Evolutionary conservation across 1,140 invertebrate genomes (phyloP).

Genomic region (Orussus abietinus): DNA sequence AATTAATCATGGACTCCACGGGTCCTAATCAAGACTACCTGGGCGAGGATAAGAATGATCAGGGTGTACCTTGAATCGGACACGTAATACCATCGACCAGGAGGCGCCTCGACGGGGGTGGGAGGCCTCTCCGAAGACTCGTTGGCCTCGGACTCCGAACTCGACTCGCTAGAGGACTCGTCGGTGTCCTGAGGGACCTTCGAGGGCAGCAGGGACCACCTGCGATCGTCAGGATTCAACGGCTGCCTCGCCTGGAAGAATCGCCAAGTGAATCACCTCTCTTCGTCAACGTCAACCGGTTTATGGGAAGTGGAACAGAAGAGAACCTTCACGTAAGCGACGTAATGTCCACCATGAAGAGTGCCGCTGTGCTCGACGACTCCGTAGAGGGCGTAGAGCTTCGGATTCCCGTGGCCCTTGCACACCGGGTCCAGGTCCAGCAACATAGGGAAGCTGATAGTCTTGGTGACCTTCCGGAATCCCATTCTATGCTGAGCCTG

Average conservation of each 20-base stretch:
- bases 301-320: too few relatives aligned
- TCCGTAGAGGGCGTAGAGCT: conserved; percentile 87
- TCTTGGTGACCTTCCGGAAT: conserved; percentile 76
- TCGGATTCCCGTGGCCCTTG: conserved; percentile 67
- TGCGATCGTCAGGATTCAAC: conserved; percentile 57
- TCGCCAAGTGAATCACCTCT: too few relatives aligned
- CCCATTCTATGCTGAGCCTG: conserved; percentile 61
- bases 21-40: too few relatives aligned
- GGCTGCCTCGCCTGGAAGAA: conserved; percentile 53
- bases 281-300: too few relatives aligned
- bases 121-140: conserved; percentile 40
- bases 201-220: conserved; percentile 66
- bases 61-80: conserved; percentile 73
- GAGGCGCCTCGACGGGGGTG: conserved; percentile 55
- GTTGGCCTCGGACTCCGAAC: conserved; percentile 51
- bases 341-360: conserved; percentile 90
- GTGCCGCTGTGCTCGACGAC: conserved; percentile 92
- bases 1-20: too few relatives aligned
- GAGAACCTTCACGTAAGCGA: conserved; percentile 84
- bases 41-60: too few relatives aligned
- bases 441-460: conserved; percentile 82
- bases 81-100: conserved; percentile 87
- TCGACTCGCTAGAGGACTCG: conserved; percentile 27
- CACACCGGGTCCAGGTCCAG: conserved; percentile 91
- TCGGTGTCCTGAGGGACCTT: conserved; percentile 53